Base-by-base conservation (phyloP, 2,113 vertebrate genomes). In the Oostethus manadensis region DNA sequence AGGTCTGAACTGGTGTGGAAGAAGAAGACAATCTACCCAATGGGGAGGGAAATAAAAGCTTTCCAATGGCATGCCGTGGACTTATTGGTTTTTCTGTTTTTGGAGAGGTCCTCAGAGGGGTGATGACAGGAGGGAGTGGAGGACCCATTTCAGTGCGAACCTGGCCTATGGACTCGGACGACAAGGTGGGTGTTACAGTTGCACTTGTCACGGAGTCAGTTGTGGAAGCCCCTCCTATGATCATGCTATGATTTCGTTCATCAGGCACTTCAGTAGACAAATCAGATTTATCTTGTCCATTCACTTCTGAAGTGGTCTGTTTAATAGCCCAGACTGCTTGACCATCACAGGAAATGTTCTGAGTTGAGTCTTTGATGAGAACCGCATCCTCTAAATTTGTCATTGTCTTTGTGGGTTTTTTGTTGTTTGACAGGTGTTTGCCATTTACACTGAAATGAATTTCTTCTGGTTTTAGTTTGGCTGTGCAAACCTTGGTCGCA, bases 101-200 rank as follows among this genome's bases (percentile, higher is more conserved):
- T 1, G 94, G 92, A n/a, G 94, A 94, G 0, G 94, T 94, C 9
- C 84, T 69, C 64, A 99, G 66, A 38, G 97, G 97, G 10, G 86
- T 85, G 0, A 99, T 84, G 38, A 95, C 68, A 2, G 92, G 91
- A 2, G 93, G 97, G 45, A 98, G 80, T 0, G 96, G 95, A 3
- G 91, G 90, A 8, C 97, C 97, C 88, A 99, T 91, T 78, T 95
- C 93, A 59, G 84, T 82, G 43, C 88, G 88, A 18, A 96, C 91
- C 60, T 86, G 83, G 50, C 80, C 85, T 38, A 98, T 81, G 0
- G 66, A 84, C 54, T 92, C 89, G 0, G 86, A 51, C 0, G 83
- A 50, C n/a, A 83, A 81, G 18, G 60, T 47, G 35, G 82, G 63
- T 51, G 86, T 81, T 22, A 84, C 77, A 48, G 69, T 73, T 47